Evolutionary conservation across 2,888 invertebrate genomes (phyloP).

Genomic region (Eilema caniola): DNA sequence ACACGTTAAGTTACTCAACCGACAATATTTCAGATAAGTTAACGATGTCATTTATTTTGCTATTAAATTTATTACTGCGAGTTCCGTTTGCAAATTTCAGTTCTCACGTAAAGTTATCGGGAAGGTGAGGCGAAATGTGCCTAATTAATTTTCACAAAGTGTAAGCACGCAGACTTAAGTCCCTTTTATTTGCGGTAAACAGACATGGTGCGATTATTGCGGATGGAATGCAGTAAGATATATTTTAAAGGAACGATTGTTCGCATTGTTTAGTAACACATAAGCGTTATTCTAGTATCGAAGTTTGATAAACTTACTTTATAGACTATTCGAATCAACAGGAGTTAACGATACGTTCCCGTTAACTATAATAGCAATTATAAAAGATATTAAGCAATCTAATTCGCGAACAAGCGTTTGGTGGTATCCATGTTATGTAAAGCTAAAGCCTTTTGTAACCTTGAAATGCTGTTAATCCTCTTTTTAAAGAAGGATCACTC

Average conservation of each 20-base stretch:
- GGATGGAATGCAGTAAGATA: not conserved
- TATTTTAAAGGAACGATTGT: not conserved
- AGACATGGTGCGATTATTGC: constrained; percentile 25
- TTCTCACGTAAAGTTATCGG: constrained; percentile 58
- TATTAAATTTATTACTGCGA: constrained; percentile 63
- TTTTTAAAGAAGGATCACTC: not conserved
- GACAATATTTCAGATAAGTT: constrained; percentile 67
- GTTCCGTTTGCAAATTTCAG: constrained; percentile 56
- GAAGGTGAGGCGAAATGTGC: constrained; percentile 53
- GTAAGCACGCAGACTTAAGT: constrained; percentile 41
- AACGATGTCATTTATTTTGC: constrained; percentile 66
- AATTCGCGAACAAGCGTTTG: not conserved
- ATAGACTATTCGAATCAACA: too few relatives aligned
- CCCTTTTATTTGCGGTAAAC: constrained; percentile 38
- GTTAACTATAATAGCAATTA: too few relatives aligned
- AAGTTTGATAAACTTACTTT: not conserved
- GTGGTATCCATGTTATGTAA: not conserved
- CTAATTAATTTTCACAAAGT: constrained; percentile 50
- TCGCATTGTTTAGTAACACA: not conserved
- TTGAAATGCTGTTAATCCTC: not conserved
- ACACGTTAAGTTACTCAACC: constrained; percentile 62
- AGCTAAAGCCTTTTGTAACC: not conserved
- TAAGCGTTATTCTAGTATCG: not conserved
- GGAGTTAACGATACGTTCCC: too few relatives aligned
- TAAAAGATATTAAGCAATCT: not conserved